A percentile compares a stretch with the other conserved stretches of the same genome.
Evolutionary conservation across 2,113 vertebrate species (phyloP).

Genomic region (Strix uralensis): DNA sequence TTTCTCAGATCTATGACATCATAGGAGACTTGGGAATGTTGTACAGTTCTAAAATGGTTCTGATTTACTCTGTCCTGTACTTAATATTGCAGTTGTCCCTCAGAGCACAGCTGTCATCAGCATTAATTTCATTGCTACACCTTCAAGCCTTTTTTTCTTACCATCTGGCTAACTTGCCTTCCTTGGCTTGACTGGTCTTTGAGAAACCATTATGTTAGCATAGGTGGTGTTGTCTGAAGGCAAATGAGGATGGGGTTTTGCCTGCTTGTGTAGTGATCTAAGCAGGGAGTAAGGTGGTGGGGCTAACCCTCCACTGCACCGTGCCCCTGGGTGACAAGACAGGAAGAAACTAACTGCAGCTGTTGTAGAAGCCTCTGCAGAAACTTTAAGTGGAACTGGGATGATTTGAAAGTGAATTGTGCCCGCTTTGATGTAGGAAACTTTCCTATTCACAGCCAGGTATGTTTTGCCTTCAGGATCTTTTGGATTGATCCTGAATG

Average conservation of each 20-base stretch:
- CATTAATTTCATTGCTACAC: not conserved
- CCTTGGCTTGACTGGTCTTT: not conserved
- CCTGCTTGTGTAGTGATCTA: not conserved
- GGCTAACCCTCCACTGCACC: not conserved
- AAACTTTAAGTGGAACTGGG: not conserved
- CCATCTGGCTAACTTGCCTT: not conserved
- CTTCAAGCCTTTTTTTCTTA: not conserved
- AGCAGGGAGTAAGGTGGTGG: not conserved
- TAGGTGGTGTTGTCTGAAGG: fast-evolving
- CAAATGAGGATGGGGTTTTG: not conserved
- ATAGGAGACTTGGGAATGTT: not conserved
- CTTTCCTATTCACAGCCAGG: not conserved
- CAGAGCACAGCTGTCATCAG: not conserved
- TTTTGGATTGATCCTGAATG: not conserved
- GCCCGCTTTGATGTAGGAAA: not conserved
- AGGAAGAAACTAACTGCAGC: not conserved
- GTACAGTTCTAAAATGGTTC: not conserved
- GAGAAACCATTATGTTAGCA: not conserved
- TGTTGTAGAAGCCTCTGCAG: not conserved
- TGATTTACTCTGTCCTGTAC: not conserved
- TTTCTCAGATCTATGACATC: not conserved
- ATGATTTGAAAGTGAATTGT: not conserved
- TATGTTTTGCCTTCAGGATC: not conserved
- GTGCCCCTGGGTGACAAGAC: not conserved
- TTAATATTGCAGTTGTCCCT: not conserved